Evolutionary conservation across 2,888 invertebrate species (phyloP).

Genomic region (Diarsia rubi): DNA sequence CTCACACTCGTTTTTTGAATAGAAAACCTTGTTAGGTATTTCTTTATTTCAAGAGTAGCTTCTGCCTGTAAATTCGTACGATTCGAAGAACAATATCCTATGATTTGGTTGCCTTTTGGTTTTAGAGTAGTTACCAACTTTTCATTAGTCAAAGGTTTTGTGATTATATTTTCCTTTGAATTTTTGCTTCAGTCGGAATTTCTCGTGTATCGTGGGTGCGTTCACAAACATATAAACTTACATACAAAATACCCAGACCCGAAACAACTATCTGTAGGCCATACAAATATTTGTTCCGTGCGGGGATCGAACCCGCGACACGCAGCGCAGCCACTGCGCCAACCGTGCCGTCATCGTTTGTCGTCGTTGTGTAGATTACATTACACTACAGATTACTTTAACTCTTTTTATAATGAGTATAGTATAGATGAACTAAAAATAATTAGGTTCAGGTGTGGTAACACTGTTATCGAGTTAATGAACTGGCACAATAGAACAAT

Average conservation of each 20-base stretch:
- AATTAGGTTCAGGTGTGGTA: constrained; percentile 56
- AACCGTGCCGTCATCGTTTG: too few species aligned
- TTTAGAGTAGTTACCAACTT: neutral
- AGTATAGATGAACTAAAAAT: constrained; percentile 16
- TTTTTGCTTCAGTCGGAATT: too few species aligned
- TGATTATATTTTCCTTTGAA: too few species aligned
- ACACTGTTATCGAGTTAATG: constrained; percentile 70
- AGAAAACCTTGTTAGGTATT: constrained; percentile 15
- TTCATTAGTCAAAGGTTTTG: too few species aligned
- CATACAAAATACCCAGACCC: too few species aligned
- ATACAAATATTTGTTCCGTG: too few species aligned
- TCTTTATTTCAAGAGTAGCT: neutral
- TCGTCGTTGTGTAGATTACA: neutral
- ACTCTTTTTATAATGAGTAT: neutral
- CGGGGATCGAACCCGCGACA: too few species aligned
- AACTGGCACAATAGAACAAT: constrained; percentile 75
- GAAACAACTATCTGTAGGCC: too few species aligned
- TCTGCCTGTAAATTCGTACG: neutral
- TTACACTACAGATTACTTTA: too few species aligned
- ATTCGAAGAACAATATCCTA: neutral
- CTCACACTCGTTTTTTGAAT: constrained; percentile 19
- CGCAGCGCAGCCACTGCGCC: too few species aligned
- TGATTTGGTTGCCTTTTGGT: neutral
- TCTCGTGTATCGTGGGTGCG: too few species aligned
- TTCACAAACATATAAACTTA: too few species aligned